These are phyloP conservation scores for Papilio polytes DNA, from an alignment of 1,140 invertebrate species.

Conservation along the genomic window DNA sequence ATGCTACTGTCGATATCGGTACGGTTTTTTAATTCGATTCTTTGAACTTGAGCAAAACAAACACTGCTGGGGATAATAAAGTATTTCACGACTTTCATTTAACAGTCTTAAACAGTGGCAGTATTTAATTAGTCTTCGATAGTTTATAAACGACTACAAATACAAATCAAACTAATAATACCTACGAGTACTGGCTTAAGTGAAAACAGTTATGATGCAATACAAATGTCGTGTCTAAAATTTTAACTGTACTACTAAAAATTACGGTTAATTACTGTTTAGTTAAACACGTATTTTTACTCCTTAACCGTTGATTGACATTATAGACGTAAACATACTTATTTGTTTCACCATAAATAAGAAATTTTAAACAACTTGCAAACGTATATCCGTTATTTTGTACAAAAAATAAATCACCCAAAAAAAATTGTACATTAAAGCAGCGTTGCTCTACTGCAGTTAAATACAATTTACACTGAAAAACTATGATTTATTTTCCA, in stretches of 20 bases:
- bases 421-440: not conserved
- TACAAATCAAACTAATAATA: no score
- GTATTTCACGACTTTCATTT: conserved; percentile 19
- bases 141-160: not conserved
- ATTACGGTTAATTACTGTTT: no score
- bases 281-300: no score
- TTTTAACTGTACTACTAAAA: no score
- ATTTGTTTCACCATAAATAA: no score
- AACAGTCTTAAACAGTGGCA: not conserved
- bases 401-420: not conserved
- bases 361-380: no score
- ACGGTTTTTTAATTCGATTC: conserved; percentile 46
- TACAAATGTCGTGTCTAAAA: no score
- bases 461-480: not conserved
- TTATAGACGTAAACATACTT: no score
- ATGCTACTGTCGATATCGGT: conserved; percentile 39
- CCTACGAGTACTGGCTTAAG: no score
- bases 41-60: conserved; percentile 44
- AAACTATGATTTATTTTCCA: conserved; percentile 11
- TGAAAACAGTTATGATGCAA: no score
- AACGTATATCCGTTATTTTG: not conserved
- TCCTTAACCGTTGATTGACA: no score
- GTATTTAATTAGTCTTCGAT: conserved; percentile 4
- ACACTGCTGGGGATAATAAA: conserved; percentile 20
- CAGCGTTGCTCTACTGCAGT: not conserved